phyloP scores from a whole-genome alignment of 2,888 invertebrate species.

The Chaetoderma sp. region DNA sequence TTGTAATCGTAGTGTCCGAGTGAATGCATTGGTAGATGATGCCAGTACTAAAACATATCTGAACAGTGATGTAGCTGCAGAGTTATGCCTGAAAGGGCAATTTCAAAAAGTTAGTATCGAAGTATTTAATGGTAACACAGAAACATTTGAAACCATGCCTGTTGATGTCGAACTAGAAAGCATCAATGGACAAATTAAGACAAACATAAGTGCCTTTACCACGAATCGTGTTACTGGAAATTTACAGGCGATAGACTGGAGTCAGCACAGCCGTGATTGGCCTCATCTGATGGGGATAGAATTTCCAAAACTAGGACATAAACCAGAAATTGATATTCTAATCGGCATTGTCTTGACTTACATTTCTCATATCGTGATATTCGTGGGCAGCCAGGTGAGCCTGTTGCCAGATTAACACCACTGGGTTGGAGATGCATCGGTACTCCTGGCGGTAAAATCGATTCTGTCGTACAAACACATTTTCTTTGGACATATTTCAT shows the following conservation, averaged over 20 bases:
- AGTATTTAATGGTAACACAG: no score
- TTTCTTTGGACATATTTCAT: conserved; percentile 9
- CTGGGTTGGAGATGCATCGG: conserved; percentile 29
- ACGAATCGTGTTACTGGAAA: no score
- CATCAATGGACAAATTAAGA: conserved; percentile 9
- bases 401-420: conserved; percentile 16
- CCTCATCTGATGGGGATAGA: conserved; percentile 12
- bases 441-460: neutral
- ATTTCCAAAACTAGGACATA: no score
- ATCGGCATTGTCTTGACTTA: no score
- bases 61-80: conserved; percentile 12
- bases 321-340: no score
- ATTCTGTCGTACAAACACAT: no score
- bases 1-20: neutral
- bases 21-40: conserved; percentile 15
- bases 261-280: neutral
- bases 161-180: no score
- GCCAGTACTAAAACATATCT: conserved; percentile 13
- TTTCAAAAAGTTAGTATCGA: conserved; percentile 8
- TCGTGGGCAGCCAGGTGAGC: neutral
- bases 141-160: no score
- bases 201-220: no score
- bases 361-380: no score
- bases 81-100: no score
- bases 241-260: no score